phyloP scores from a whole-genome alignment of 1,140 invertebrate genomes.

The Frieseomelitta varia region DNA sequence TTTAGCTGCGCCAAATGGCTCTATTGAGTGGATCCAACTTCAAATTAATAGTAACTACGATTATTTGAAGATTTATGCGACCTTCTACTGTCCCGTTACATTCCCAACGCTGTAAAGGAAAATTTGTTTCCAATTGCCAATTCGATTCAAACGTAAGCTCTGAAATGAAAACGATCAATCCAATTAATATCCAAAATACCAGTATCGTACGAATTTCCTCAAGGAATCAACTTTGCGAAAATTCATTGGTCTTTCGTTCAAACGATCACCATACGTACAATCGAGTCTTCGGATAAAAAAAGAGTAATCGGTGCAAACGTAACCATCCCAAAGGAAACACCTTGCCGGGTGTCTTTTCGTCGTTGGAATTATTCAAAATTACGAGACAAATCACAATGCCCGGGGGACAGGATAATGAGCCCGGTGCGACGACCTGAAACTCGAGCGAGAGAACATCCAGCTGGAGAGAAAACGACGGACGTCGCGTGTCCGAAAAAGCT shows the following conservation, averaged over 20 bases:
- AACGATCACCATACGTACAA: not conserved
- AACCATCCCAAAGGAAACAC: too few relatives aligned
- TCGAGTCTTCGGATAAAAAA: not conserved
- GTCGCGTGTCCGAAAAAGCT: conserved; percentile 5
- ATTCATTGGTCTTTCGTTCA: not conserved
- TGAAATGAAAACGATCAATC: too few relatives aligned
- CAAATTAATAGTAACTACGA: too few relatives aligned
- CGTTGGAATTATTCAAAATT: not conserved
- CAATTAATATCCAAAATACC: too few relatives aligned
- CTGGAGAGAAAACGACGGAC: not conserved
- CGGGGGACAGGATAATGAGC: conserved; percentile 1
- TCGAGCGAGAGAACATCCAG: not conserved
- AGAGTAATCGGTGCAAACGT: not conserved
- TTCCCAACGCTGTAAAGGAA: too few relatives aligned
- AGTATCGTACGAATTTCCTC: too few relatives aligned
- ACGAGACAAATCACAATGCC: not conserved
- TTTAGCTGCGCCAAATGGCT: too few relatives aligned
- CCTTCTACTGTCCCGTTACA: too few relatives aligned
- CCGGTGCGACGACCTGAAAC: conserved; percentile 1
- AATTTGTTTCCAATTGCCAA: too few relatives aligned
- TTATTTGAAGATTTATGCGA: too few relatives aligned
- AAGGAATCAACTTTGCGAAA: not conserved
- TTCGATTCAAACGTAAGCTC: too few relatives aligned
- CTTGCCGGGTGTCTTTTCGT: not conserved
- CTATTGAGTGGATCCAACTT: too few relatives aligned